Evolutionary conservation across 2,888 invertebrate genomes (phyloP).

Genomic region (Escarpia spicata): DNA sequence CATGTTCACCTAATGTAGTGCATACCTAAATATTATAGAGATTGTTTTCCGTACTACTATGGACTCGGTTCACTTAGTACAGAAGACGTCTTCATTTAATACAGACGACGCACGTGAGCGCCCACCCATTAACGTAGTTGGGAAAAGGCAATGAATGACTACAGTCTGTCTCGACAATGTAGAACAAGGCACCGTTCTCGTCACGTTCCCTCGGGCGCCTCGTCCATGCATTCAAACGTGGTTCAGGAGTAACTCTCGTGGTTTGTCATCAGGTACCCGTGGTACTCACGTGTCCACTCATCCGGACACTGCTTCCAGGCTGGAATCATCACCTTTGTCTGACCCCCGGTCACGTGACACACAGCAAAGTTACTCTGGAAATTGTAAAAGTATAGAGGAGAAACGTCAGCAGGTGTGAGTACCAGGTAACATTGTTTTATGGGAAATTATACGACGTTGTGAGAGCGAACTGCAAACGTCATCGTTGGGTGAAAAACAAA

Average conservation of each 20-base stretch:
- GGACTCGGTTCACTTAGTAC: too few relatives aligned
- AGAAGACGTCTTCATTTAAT: constrained; percentile 26
- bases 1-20: too few relatives aligned
- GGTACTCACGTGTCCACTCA: constrained; percentile 45
- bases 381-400: too few relatives aligned
- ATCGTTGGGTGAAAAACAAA: too few relatives aligned
- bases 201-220: constrained; percentile 39
- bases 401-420: too few relatives aligned
- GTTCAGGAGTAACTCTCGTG: constrained; percentile 25
- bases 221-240: constrained; percentile 42
- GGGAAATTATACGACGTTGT: too few relatives aligned
- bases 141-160: constrained; percentile 45
- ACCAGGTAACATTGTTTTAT: too few relatives aligned
- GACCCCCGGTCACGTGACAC: constrained; percentile 28
- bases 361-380: constrained; percentile 29
- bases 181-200: constrained; percentile 40
- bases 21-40: too few relatives aligned
- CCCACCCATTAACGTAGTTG: constrained; percentile 40
- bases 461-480: too few relatives aligned
- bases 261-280: constrained; percentile 42
- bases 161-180: constrained; percentile 41
- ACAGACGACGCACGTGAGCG: constrained; percentile 46
- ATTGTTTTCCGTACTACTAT: too few relatives aligned
- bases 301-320: constrained; percentile 36
- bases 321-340: constrained; percentile 41